A percentile compares a stretch with the other conserved stretches of the same genome.
phyloP scores from a whole-genome alignment of 2,888 invertebrate genomes.

The Lithophane leautieri region DNA sequence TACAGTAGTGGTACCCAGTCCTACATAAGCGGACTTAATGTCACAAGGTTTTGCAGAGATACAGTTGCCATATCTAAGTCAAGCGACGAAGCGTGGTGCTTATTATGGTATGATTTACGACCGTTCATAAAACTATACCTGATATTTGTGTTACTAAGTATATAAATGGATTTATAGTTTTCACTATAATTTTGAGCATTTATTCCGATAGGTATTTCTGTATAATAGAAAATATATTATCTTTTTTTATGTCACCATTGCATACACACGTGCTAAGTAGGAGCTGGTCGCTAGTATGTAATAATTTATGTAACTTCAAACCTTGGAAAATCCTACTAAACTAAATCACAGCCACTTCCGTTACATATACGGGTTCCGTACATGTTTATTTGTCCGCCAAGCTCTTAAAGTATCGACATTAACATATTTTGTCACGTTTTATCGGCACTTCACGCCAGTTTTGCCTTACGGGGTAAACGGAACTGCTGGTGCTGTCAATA shows the following conservation, averaged over 20 bases:
- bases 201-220: too few relatives aligned
- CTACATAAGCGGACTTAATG: not conserved
- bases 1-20: not conserved
- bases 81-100: not conserved
- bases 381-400: constrained; percentile 42
- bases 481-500: constrained; percentile 25
- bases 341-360: constrained; percentile 46
- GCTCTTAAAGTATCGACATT: constrained; percentile 42
- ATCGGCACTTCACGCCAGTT: constrained; percentile 29
- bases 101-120: not conserved
- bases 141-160: too few relatives aligned
- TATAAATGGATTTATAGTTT: too few relatives aligned
- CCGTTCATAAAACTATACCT: not conserved
- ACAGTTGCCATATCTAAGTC: too few relatives aligned
- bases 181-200: too few relatives aligned
- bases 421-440: constrained; percentile 58
- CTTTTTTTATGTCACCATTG: not conserved
- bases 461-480: constrained; percentile 46
- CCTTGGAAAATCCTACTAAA: constrained; percentile 17
- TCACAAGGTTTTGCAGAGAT: not conserved
- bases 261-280: too few relatives aligned
- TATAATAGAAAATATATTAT: too few relatives aligned
- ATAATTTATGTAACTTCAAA: constrained; percentile 6
- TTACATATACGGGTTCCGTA: constrained; percentile 46
- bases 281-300: not conserved